These are phyloP conservation scores for Datnioides undecimradiatus DNA, from an alignment of 2,113 vertebrate genomes.

Conservation along the genomic window DNA sequence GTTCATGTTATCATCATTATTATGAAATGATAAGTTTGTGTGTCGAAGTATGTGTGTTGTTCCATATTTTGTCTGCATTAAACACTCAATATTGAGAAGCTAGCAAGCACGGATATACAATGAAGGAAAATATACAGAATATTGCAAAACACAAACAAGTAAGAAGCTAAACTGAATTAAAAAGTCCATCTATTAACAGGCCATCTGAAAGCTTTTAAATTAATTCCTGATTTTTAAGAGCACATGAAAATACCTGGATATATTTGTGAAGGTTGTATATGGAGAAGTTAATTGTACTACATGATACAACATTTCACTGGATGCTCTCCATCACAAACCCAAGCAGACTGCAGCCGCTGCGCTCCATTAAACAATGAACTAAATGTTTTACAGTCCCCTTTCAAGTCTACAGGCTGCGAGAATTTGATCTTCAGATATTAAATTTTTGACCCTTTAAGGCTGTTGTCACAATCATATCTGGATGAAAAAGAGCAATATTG, in stretches of 20 bases:
- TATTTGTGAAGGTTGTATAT: conserved; percentile 7
- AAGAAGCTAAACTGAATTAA: neutral
- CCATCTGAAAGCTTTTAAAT: neutral
- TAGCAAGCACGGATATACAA: neutral
- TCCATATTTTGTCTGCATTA: neutral
- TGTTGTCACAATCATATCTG: neutral
- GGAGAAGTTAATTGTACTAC: too few species aligned
- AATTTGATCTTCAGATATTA: neutral
- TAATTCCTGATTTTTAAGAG: neutral
- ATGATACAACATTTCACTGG: too few species aligned
- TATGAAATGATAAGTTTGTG: neutral
- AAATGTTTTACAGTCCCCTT: neutral
- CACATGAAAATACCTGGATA: neutral
- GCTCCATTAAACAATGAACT: neutral
- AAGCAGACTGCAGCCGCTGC: neutral
- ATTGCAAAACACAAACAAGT: neutral
- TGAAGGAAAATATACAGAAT: neutral
- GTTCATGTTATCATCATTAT: neutral
- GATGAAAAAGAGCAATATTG: neutral
- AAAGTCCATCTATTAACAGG: neutral
- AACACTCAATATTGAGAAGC: neutral
- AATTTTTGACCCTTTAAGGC: neutral
- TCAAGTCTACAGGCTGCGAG: neutral
- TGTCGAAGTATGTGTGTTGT: neutral
- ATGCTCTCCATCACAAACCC: neutral